Base-by-base conservation (phyloP, 2,113 vertebrate species). In the Columbina picui region DNA sequence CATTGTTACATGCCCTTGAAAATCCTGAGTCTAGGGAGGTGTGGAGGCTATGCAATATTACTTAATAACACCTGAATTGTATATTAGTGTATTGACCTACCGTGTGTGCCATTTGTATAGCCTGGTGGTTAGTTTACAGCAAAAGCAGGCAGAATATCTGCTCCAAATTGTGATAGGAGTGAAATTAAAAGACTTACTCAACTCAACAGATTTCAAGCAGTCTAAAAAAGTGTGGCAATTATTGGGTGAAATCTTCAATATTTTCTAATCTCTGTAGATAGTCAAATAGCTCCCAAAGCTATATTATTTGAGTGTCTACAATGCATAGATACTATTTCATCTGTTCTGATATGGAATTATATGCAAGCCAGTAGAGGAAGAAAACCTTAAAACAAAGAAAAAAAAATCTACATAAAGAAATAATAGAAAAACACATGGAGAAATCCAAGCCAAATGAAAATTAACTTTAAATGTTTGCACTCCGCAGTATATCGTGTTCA, bases 401-500 rank as follows among this genome's bases (percentile, higher is more conserved):
- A 67, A 38, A 59, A 64, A 30, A 34, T 69, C 36, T 85, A 34
- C 11, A 8, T 59, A 76, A 77, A 97, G 84, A 97, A 96, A 92
- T 74, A 94, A 91, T 67, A 82, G 32, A 80, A 70, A 70, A 83
- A 36, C 23, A 69, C 18, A 84, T 39, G 85, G 76, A 94, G 73
- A 98, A 91, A 81, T 77, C 81, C 89, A 97, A 95, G 88, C 59
- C 89, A 96, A 91, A 96, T 89, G 86, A 97, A 97, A 98, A 97
- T 97, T 97, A 97, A 97, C 95, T 97, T 96, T 90, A 94, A 96
- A 96, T 92, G 74, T 94, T 96, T 87, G 30, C 39, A 82, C 56
- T 93, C 50, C 76, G 92, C 89, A 94, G 90, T 98, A 98, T 95
- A 98, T 98, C 8, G 94, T 55, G 47, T 92, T 97, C 97, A 96